Percentiles rank a stretch among this genome's conserved stretches.
phyloP scores from a whole-genome alignment of 2,888 invertebrate species.

The Spatulosminthurus flaviceps region DNA sequence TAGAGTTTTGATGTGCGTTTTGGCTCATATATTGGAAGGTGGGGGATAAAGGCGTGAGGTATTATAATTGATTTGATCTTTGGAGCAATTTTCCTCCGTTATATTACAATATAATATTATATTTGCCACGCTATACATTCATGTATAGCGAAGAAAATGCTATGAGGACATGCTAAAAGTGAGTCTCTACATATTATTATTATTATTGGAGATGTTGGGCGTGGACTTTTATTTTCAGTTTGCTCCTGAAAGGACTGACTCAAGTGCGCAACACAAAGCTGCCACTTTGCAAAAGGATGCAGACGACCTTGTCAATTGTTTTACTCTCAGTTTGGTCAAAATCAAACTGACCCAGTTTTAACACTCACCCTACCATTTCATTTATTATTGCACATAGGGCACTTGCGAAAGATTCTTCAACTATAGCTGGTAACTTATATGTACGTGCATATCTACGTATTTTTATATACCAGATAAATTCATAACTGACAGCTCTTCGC shows the following conservation, averaged over 20 bases:
- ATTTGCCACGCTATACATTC: no score
- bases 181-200: no score
- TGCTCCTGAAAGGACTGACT: not conserved
- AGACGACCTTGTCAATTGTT: constrained; percentile 44
- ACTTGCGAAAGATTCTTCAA: no score
- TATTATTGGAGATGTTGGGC: no score
- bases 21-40: not conserved
- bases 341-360: constrained; percentile 42
- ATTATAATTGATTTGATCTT: not conserved
- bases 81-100: not conserved
- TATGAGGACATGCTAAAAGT: no score
- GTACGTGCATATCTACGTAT: no score
- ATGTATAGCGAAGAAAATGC: no score
- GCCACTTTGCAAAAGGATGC: not conserved
- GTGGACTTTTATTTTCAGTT: constrained; percentile 31
- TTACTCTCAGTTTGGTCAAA: constrained; percentile 41
- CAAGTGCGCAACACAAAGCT: constrained; percentile 6
- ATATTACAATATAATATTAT: no score
- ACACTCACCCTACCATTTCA: constrained; percentile 18
- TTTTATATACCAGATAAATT: no score
- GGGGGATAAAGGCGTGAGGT: not conserved
- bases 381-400: no score
- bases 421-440: no score
- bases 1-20: not conserved
- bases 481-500: no score